Conservation (phyloP, 2,797 vertebrate genomes). For the Cossypha heuglini region DNA sequence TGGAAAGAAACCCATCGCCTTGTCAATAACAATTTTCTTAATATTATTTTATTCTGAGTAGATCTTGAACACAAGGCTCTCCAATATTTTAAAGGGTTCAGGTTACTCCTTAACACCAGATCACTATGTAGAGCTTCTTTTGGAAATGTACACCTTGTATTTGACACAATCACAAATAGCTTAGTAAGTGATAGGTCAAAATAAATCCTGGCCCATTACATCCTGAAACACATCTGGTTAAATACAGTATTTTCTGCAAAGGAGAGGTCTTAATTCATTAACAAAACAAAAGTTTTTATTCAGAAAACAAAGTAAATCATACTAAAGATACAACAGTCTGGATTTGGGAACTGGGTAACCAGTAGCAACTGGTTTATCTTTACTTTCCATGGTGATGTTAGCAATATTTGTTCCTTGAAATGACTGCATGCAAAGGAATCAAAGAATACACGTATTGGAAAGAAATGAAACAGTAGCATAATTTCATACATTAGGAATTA, state of each 20-base stretch:
- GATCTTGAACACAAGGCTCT: neutral
- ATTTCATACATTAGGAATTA: neutral
- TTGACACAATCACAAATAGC: neutral
- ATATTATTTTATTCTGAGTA: neutral
- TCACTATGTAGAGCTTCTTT: neutral
- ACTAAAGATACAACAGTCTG: neutral
- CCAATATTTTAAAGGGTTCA: neutral
- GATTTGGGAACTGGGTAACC: neutral
- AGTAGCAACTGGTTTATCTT: neutral
- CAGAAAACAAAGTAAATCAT: neutral
- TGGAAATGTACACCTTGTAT: neutral
- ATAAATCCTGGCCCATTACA: neutral
- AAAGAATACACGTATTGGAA: neutral
- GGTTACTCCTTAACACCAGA: neutral
- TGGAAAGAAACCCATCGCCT: neutral
- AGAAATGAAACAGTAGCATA: conserved; percentile 6
- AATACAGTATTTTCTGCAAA: neutral
- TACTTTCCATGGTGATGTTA: neutral
- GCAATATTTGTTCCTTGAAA: neutral
- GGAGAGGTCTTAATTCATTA: neutral
- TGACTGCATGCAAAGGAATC: neutral
- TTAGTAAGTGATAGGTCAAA: neutral
- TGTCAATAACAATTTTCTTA: neutral
- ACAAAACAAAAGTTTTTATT: neutral
- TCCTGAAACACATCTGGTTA: neutral